Base-by-base conservation (phyloP, 2,797 vertebrate genomes). In the Eulemur coronatus region DNA sequence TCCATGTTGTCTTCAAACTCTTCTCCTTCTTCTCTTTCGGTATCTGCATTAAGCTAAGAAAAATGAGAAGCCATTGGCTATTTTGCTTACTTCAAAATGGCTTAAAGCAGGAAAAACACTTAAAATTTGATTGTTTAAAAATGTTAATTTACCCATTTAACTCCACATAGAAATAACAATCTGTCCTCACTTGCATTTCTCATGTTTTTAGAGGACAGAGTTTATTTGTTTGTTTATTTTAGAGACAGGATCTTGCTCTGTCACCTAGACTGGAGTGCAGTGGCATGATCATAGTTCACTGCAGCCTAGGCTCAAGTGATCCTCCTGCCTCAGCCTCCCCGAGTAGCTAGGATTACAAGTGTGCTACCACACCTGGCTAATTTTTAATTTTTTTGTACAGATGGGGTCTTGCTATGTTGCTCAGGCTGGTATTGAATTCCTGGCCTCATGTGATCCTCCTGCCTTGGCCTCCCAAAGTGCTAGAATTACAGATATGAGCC, bases 1-100 rank as follows among this genome's bases (percentile, higher is more conserved):
- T 99, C 99, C 99, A 99, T 99, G 97, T 99, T 99, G 97, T 99
- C 99, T 94, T 99, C 99, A 94, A 99, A 98, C 97, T 99, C 99
- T 97, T 99, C 99, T 8, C 99, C 99, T 96, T 99, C 99, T 72
- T 99, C 99, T 80, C 99, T 99, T 90, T 99, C 99, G 55, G 99
- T 97, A 94, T 99, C 99, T 95, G 99, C 98, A 26, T 98, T 99
- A 57, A 99, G 98, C 99, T 99, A 92, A 91, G 81, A 87, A 92
- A 97, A 94, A 97, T 94, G 13, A 97, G 87, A 97, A 80, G 88
- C 13, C 95, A 95, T 38, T 93, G 75, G 73, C 82, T 90, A 96
- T 52, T 86, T 94, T 95, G 67, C 38, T 95, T 93, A 89, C 67
- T 89, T 95, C 57, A 93, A 94, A 96, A 89, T 43, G 59, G 38